Percentiles rank a stretch among this genome's conserved stretches.
Evolutionary conservation across 2,888 invertebrate genomes (phyloP).

Genomic region (Monochamus alternatus): DNA sequence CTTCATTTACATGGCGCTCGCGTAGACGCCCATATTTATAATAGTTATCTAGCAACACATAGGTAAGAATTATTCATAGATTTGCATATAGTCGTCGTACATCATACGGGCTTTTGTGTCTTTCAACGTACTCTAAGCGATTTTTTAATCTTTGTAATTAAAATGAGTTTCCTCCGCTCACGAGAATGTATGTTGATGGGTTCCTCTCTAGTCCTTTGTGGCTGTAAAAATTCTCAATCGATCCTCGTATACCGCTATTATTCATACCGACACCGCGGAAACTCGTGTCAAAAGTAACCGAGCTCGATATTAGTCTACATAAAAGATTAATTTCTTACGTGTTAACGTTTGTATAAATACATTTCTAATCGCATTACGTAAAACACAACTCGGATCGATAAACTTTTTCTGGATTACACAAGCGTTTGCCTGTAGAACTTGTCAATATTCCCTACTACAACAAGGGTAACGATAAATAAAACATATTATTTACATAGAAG

Average conservation of each 20-base stretch:
- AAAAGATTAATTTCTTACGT: constrained; percentile 61
- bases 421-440: constrained; percentile 25
- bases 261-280: constrained; percentile 57
- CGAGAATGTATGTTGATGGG: constrained; percentile 51
- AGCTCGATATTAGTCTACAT: constrained; percentile 53
- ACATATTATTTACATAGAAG: constrained; percentile 38
- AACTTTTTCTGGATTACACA: constrained; percentile 36
- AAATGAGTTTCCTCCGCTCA: constrained; percentile 68
- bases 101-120: constrained; percentile 67
- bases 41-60: constrained; percentile 68
- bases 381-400: constrained; percentile 51
- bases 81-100: constrained; percentile 66
- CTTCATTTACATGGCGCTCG: constrained; percentile 66
- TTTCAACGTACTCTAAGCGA: constrained; percentile 67
- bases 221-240: constrained; percentile 54
- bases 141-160: constrained; percentile 71
- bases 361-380: constrained; percentile 58
- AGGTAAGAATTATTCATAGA: constrained; percentile 68
- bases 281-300: constrained; percentile 51
- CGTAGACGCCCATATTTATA: constrained; percentile 66
- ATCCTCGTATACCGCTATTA: constrained; percentile 50
- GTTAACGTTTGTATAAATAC: constrained; percentile 58
- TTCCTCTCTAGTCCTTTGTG: constrained; percentile 44
- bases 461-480: constrained; percentile 38
- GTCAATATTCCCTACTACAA: constrained; percentile 34